A percentile compares a stretch with the other conserved stretches of the same genome.
phyloP scores from a whole-genome alignment of 2,797 vertebrate genomes.

The Leuciscus waleckii region DNA sequence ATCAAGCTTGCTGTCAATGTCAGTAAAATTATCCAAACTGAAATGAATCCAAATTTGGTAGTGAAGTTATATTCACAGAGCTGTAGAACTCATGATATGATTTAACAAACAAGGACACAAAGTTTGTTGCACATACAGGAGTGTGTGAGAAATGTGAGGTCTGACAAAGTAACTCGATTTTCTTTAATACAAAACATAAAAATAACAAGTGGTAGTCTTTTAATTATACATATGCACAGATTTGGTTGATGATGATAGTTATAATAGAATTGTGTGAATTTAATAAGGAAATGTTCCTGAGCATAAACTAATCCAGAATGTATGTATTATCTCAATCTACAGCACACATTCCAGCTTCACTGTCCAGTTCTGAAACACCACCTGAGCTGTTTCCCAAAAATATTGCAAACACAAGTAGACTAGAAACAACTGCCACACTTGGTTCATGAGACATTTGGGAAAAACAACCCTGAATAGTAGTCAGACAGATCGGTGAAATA shows the following conservation, averaged over 20 bases:
- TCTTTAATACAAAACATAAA: slow-evolving; percentile 25
- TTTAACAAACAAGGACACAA: background rate
- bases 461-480: background rate
- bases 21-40: background rate
- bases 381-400: background rate
- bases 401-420: background rate
- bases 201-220: slow-evolving; percentile 2
- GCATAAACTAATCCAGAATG: background rate
- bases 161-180: background rate
- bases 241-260: slow-evolving; percentile 1
- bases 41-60: background rate
- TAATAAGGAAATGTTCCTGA: background rate
- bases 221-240: slow-evolving; percentile 34
- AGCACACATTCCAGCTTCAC: background rate
- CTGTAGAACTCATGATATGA: background rate
- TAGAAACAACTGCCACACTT: background rate
- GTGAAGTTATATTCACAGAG: background rate
- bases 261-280: background rate
- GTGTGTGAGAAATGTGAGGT: background rate
- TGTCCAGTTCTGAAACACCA: slow-evolving; percentile 1
- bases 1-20: slow-evolving; percentile 7
- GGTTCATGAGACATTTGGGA: background rate
- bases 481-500: background rate
- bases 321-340: background rate
- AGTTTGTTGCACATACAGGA: background rate